Evolutionary conservation across 2,797 vertebrate genomes (phyloP), one percentile per base, ranked within the genome.

Genomic region (Lepus townsendii): DNA sequence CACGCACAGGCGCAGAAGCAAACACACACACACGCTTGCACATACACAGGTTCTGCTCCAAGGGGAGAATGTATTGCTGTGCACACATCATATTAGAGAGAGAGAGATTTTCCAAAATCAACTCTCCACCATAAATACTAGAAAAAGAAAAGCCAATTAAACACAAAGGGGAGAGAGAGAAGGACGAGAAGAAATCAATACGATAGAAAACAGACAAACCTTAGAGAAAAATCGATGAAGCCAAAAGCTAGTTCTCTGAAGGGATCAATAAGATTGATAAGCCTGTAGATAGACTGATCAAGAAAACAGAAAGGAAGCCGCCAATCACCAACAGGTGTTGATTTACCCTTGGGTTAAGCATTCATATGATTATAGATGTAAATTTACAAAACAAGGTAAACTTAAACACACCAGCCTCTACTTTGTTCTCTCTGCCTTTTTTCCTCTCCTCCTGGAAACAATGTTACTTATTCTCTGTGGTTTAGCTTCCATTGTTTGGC

Each of bases 231-330:
- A 95, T 96, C 95, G 80, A 71, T 96, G 80, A 66, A 32, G 73
- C 93, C 79, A 69, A 95, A 95, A 90, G 91, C 86, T 88, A 24
- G 71, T 88, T 96, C 91, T 92, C 76, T 32, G 76, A 88, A 77
- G 57, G 89, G 88, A 88, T 94, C 94, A 17, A 96, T 96, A 72
- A 68, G 92, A 97, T 91, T 38, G 96, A 96, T 92, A 82, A 91
- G 8, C 86, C 71, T 96, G 42, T 19, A 77, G 88, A 93, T 38
- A 71, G 85, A 86, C 50, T 60, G 76, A 95, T 83, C 66, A 77
- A 73, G 75, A 94, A 79, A 91, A 93, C 78, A 47, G 32, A 91
- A 47, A 57, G 35, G 66, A 77, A 93, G 88, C 83, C 22, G 50
- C 16, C 83, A 76, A 88, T 60, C 83, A 80, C 52, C 83, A 68